Conservation (phyloP, 2,888 invertebrate genomes). For the Meiosimyza platycephala region DNA sequence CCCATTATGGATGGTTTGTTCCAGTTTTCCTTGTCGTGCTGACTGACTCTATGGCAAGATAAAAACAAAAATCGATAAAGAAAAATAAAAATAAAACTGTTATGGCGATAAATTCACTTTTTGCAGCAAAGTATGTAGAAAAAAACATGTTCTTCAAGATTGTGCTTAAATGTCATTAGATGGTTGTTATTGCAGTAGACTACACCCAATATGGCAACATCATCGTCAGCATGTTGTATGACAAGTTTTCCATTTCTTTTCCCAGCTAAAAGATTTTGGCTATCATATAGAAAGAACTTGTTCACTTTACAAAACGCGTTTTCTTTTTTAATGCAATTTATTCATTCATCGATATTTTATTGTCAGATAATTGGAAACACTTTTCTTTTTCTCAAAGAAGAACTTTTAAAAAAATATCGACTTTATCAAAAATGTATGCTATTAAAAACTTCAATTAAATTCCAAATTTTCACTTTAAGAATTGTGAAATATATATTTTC, state of each 20-base stretch:
- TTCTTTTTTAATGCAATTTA: too few species aligned
- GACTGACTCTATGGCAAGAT: neutral
- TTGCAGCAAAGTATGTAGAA: neutral
- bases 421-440: too few species aligned
- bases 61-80: neutral
- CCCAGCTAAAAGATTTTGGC: neutral
- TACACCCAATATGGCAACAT: neutral
- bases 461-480: too few species aligned
- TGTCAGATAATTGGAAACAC: too few species aligned
- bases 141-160: neutral
- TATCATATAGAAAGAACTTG: too few species aligned
- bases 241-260: conserved; percentile 15
- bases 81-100: neutral
- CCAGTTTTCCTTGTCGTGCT: neutral
- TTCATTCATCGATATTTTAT: too few species aligned
- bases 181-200: neutral
- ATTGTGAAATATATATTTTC: too few species aligned
- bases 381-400: too few species aligned
- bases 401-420: too few species aligned
- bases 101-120: conserved; percentile 5
- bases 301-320: too few species aligned
- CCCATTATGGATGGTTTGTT: conserved; percentile 6
- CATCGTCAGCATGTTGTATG: neutral
- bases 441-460: too few species aligned
- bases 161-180: neutral